Evolutionary conservation across 2,797 vertebrate genomes (phyloP).

Genomic region (Cossypha caffra): DNA sequence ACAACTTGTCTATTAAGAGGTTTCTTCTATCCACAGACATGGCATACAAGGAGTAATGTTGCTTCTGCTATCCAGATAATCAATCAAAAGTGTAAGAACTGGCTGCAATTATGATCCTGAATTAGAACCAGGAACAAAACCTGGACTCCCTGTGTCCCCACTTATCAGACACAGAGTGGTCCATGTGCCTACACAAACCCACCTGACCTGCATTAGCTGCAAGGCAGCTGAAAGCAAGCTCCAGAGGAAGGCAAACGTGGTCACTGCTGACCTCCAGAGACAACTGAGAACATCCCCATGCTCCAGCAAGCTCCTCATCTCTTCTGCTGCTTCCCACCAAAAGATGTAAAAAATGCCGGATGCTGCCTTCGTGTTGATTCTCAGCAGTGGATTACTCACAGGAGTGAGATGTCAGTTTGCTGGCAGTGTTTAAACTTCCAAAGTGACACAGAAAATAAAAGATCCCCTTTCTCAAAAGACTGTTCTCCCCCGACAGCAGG

Average conservation of each 20-base stretch:
- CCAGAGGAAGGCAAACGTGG: background rate
- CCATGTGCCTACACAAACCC: background rate
- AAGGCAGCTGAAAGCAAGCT: background rate
- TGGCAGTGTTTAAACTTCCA: background rate
- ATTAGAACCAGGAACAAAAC: background rate
- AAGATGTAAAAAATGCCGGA: background rate
- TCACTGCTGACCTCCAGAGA: background rate
- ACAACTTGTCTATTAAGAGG: background rate
- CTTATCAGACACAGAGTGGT: rapidly evolving
- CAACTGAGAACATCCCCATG: rapidly evolving
- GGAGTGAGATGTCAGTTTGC: constrained; percentile 1
- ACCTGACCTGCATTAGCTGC: background rate
- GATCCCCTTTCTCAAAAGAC: background rate
- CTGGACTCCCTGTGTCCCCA: rapidly evolving
- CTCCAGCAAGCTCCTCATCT: background rate
- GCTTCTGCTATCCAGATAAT: background rate
- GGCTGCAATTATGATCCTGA: background rate
- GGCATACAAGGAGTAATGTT: background rate
- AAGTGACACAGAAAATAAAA: constrained; percentile 24
- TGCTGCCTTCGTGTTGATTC: background rate
- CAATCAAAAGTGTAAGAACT: background rate
- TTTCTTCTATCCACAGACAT: background rate
- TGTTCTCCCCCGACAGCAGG: background rate
- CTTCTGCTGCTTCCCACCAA: background rate
- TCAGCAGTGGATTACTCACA: background rate